phyloP scores from a whole-genome alignment of 2,888 invertebrate genomes.

The Bellardia bayeri region DNA sequence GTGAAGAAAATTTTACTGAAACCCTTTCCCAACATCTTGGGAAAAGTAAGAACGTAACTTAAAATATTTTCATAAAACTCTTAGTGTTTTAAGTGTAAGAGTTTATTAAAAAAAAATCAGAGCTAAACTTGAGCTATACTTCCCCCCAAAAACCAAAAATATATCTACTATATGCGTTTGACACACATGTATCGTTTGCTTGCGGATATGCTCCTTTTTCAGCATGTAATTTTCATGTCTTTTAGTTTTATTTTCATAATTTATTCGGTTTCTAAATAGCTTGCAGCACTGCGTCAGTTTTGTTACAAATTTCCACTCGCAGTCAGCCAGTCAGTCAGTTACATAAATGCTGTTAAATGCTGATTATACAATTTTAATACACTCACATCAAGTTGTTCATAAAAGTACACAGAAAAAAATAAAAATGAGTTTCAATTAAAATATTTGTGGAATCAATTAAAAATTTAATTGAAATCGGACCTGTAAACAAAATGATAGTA shows the following conservation, averaged over 20 bases:
- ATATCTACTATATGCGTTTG: background rate
- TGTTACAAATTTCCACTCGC: slow-evolving; percentile 19
- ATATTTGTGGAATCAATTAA: too few species aligned
- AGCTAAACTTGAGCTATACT: background rate
- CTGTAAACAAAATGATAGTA: too few species aligned
- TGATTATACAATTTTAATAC: slow-evolving; percentile 36
- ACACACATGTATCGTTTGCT: background rate
- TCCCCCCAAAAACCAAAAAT: background rate
- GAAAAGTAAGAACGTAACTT: too few species aligned
- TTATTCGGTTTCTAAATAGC: slow-evolving; percentile 56
- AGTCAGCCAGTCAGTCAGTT: background rate
- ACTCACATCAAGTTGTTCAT: slow-evolving; percentile 18
- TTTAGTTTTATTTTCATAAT: slow-evolving; percentile 8
- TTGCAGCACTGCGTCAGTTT: slow-evolving; percentile 64
- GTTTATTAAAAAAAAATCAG: background rate
- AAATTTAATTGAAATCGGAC: too few species aligned
- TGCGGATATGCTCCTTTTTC: slow-evolving; percentile 3
- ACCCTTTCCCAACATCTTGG: too few species aligned
- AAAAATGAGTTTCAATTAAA: too few species aligned
- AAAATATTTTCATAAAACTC: too few species aligned
- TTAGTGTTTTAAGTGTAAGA: too few species aligned
- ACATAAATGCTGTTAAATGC: slow-evolving; percentile 10
- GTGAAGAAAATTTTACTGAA: too few species aligned
- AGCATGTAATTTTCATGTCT: slow-evolving; percentile 22
- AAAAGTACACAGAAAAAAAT: too few species aligned